Evolutionary conservation across 2,797 vertebrate species (phyloP), one percentile per base, ranked within the genome.

Genomic region (Balearica regulorum): DNA sequence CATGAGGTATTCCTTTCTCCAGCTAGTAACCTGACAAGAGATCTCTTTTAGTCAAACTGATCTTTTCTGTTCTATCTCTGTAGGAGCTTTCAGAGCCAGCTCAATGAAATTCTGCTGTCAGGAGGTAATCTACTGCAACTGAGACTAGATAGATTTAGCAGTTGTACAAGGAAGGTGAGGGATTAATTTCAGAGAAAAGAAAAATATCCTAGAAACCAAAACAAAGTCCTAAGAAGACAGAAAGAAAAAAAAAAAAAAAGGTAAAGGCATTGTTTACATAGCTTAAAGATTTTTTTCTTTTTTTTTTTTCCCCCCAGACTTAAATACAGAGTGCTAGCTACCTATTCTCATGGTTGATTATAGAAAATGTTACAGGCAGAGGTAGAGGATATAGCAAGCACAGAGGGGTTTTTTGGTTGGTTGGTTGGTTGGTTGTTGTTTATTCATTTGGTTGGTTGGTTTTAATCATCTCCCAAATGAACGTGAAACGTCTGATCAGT

Each of bases 81-180:
- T 33, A 87, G 69, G 35, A 77, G 25, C 16, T 80, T 94, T 87
- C 71, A 87, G 43, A 89, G 28, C 16, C 60, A 87, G 13, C 28
- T 89, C 62, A 87, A 51, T 29, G 87, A 90, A 90, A 95, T 84
- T 84, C 54, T 87, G 16, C 78, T 82, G 66, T 93, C 87, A 91
- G 51, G 15, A 87, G 48, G 33, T 87, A 79, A 94, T 72, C 87
- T 90, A 49, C 81, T 72, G 43, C 75, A 89, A 54, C 33, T 25
- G 70, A 82, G 48, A 61, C 24, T 65, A 49, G 65, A 51, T 46
- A 49, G 37, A 60, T 28, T 55, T 77, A 79, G 26, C 4, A 84
- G 20, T 16, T 72, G 19, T 57, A 58, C 29, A 87, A 51, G 49
- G 14, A 84, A 90, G 11, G 10, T 72, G 51, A 92, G 24, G n/a